These are phyloP conservation scores for Euphydryas editha DNA, from an alignment of 2,888 invertebrate species.

Conservation along the genomic window DNA sequence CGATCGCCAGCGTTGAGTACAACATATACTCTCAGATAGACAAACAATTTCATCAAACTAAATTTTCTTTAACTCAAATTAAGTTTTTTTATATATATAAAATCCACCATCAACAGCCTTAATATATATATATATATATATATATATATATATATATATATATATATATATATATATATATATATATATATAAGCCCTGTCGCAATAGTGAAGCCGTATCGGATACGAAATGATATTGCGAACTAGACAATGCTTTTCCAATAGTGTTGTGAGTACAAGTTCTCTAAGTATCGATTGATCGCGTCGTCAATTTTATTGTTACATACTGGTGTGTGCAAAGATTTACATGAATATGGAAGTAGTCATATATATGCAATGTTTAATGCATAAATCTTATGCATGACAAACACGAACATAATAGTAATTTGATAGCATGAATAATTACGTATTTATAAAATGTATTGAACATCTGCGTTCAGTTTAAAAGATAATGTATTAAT, in stretches of 20 bases:
- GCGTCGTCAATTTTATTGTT: slow-evolving; percentile 27
- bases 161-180: too few species aligned
- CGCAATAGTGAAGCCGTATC: slow-evolving; percentile 17
- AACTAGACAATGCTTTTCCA: slow-evolving; percentile 31
- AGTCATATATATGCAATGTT: neutral
- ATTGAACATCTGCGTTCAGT: neutral
- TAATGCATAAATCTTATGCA: slow-evolving; percentile 4
- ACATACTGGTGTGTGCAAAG: slow-evolving; percentile 1
- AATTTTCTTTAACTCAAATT: too few species aligned
- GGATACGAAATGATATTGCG: slow-evolving; percentile 25
- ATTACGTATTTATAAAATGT: neutral
- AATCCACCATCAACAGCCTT: too few species aligned
- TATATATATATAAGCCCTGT: neutral
- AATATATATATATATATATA: too few species aligned
- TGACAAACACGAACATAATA: neutral
- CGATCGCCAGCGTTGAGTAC: too few species aligned
- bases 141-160: too few species aligned
- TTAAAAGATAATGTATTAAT: neutral
- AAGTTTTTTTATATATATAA: too few species aligned
- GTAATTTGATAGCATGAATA: neutral
- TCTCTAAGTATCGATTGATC: slow-evolving; percentile 23
- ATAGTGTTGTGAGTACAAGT: slow-evolving; percentile 24
- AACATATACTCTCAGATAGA: too few species aligned
- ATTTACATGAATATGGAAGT: slow-evolving; percentile 8
- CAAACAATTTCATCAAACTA: too few species aligned